Evolutionary conservation across 1,140 invertebrate genomes (phyloP), one percentile per base, ranked within the genome.

Genomic region (Dendroctonus valens): DNA sequence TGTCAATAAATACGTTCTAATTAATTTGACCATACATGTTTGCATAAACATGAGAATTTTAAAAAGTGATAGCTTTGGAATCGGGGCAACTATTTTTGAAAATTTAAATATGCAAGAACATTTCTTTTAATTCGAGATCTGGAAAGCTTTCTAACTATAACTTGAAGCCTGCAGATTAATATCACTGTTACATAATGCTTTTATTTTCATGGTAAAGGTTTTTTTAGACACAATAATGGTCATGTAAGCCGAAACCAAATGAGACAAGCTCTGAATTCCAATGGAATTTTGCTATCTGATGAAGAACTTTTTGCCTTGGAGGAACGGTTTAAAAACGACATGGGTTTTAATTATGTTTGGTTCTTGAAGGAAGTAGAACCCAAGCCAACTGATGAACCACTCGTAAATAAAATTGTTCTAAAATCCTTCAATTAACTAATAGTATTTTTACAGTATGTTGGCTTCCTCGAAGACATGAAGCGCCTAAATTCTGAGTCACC

Each of bases 301-400:
- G 81, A 83, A 69, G 87, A 90, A 72, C 73, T 88, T n/a, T 82
- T 83, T 50, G 82, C 87, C n/a, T 79, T 91, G 12, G 84, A 88
- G 68, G 77, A 79, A 67, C 80, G 86, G 51, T 89, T 88, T 74
- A 84, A 84, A 51, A 85, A 90, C 73, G 84, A 88, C 72, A 75
- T 85, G 61, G 89, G 89, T 14, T 89, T 90, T 73, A 85, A 85
- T 78, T 91, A 90, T 73, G 79, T 81, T 42, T 81, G 81, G 66
- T 85, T 91, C 66, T 74, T 90, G 38, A 80, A 82, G 48, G 87
- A 89, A 73, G 80, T 86, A 2, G 82, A 84, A 62, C 69, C 80
- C 2, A 71, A 67, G 54, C 58, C 70, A 6, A 54, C 78, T 0
- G 76, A 73, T 46, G 71, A 77, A 49, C 76, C 81, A 9, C 52